These are phyloP conservation scores for Orthosia incerta DNA, from an alignment of 2,888 invertebrate species.

Conservation along the genomic window DNA sequence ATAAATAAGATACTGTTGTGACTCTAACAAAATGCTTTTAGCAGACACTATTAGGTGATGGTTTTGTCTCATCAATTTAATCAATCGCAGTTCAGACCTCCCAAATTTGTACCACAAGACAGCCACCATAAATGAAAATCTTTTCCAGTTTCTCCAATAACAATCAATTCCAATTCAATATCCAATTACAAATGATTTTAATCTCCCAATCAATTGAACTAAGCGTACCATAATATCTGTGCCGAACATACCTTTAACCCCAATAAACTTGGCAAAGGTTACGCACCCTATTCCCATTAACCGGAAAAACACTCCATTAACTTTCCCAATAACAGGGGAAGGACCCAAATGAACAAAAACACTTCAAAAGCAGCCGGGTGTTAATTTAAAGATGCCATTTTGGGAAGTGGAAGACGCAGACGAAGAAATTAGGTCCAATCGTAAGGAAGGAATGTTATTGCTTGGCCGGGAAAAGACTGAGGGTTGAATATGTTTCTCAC, in stretches of 20 bases:
- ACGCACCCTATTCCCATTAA: constrained; percentile 35
- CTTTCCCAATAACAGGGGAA: constrained; percentile 45
- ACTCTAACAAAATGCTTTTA: not conserved
- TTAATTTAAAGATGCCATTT: constrained; percentile 47
- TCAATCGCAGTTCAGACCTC: not conserved
- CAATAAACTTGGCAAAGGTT: constrained; percentile 40
- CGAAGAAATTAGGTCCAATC: constrained; percentile 24
- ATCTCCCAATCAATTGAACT: constrained; percentile 35
- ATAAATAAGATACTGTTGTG: too few relatives aligned
- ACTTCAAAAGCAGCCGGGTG: constrained; percentile 27
- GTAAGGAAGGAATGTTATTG: not conserved
- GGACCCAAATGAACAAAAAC: constrained; percentile 42
- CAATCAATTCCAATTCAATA: constrained; percentile 12
- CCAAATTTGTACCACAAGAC: not conserved
- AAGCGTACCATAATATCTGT: constrained; percentile 41
- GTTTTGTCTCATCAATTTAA: not conserved
- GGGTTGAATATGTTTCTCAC: not conserved
- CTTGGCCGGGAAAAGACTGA: not conserved
- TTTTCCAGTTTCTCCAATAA: not conserved
- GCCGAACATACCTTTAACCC: constrained; percentile 22
- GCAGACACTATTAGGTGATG: too few relatives aligned
- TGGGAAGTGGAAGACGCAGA: constrained; percentile 10
- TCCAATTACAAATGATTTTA: constrained; percentile 19
- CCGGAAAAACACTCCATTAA: constrained; percentile 62
- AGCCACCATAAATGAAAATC: not conserved